phyloP scores from a whole-genome alignment of 1,140 invertebrate genomes.

The Formica exsecta region DNA sequence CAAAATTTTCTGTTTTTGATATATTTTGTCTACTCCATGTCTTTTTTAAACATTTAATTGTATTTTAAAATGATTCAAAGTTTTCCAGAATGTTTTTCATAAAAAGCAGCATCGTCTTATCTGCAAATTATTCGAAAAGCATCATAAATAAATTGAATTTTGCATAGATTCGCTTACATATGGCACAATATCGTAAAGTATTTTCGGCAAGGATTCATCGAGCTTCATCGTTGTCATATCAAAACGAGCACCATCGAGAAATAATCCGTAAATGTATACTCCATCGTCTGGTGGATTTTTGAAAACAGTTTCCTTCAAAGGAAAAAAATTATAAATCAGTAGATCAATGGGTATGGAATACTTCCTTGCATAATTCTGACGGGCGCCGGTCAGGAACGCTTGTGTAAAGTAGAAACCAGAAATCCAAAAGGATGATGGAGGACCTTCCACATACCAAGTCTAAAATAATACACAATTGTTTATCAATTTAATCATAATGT shows the following conservation, averaged over 20 bases:
- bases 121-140: neutral
- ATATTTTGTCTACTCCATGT: too few relatives aligned
- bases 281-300: conserved; percentile 91
- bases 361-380: conserved; percentile 97
- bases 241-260: conserved; percentile 96
- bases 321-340: conserved; percentile 93
- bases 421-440: conserved; percentile 95
- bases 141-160: neutral
- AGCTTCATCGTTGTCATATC: conserved; percentile 90
- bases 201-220: conserved; percentile 93
- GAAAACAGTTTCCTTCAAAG: conserved; percentile 85
- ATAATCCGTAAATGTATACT: conserved; percentile 94
- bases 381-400: conserved; percentile 97
- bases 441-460: conserved; percentile 94
- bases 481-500: neutral
- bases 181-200: conserved; percentile 93
- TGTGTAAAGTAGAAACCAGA: conserved; percentile 98
- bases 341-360: conserved; percentile 96
- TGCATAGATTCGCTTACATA: conserved; percentile 87
- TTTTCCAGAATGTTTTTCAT: neutral
- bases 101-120: neutral
- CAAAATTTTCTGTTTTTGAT: neutral
- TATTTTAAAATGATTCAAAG: neutral
- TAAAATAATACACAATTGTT: conserved; percentile 78
- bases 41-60: neutral